phyloP scores from a whole-genome alignment of 1,140 invertebrate genomes.

The Bombus confusus region DNA sequence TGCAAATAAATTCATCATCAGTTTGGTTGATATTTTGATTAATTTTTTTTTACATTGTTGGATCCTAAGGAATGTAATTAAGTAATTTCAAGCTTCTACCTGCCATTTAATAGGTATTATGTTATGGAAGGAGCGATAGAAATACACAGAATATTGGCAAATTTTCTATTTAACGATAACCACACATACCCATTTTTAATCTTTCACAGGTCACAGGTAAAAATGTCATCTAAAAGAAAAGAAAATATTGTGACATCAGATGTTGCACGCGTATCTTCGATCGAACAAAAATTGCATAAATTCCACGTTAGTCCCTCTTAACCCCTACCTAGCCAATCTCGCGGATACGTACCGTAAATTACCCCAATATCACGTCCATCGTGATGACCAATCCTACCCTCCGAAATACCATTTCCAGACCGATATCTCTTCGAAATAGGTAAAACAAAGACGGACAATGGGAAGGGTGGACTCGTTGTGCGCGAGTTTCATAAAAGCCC shows the following conservation, averaged over 20 bases:
- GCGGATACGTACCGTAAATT: slow-evolving; percentile 41
- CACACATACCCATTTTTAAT: too few species aligned
- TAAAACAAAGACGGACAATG: slow-evolving; percentile 27
- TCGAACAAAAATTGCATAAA: slow-evolving; percentile 25
- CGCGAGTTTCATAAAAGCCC: slow-evolving; percentile 54
- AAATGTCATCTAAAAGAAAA: neutral
- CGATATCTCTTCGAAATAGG: neutral
- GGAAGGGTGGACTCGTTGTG: slow-evolving; percentile 16
- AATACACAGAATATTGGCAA: too few species aligned
- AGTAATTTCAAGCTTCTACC: neutral
- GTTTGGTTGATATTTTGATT: neutral
- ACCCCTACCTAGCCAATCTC: too few species aligned
- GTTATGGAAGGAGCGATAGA: neutral
- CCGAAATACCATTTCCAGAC: neutral
- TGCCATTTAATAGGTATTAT: too few species aligned
- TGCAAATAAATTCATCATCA: neutral
- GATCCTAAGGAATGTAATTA: neutral
- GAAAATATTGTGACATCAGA: neutral
- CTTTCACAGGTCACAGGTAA: too few species aligned
- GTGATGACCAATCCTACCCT: neutral
- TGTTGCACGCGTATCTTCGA: neutral
- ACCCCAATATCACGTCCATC: slow-evolving; percentile 52
- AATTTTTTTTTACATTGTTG: neutral
- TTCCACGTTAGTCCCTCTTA: neutral
- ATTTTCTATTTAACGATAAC: too few species aligned